A percentile compares a stretch with the other conserved stretches of the same genome.
These are phyloP conservation scores for Ochotona curzoniae DNA, from an alignment of 2,113 vertebrate species.

Conservation along the genomic window DNA sequence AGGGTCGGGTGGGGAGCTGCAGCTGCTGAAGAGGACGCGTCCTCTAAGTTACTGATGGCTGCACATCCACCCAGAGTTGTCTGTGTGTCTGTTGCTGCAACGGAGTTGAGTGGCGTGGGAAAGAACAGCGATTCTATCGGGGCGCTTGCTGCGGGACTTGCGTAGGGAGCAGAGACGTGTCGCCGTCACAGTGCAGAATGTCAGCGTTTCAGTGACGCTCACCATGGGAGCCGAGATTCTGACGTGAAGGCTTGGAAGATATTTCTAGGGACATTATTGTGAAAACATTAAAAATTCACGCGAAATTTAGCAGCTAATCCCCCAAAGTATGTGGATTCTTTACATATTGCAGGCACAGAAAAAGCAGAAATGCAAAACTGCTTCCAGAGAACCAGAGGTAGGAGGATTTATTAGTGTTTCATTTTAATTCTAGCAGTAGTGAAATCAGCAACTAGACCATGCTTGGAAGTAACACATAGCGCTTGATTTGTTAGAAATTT, in stretches of 20 bases:
- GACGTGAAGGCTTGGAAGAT: background rate
- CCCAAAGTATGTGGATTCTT: background rate
- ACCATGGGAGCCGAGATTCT: background rate
- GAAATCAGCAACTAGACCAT: background rate
- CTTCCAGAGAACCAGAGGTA: background rate
- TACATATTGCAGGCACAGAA: background rate
- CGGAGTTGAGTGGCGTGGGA: background rate
- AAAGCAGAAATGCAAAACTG: background rate
- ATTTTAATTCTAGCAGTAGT: background rate
- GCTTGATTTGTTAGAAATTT: background rate
- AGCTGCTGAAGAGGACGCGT: background rate
- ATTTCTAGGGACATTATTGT: background rate
- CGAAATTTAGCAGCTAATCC: background rate
- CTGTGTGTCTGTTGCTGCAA: background rate
- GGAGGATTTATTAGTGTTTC: background rate
- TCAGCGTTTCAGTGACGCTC: background rate
- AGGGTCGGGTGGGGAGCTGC: accelerated
- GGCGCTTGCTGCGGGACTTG: background rate
- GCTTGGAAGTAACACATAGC: background rate
- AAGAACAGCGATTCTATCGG: background rate
- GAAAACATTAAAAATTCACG: background rate
- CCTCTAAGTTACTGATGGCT: background rate
- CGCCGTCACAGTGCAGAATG: background rate
- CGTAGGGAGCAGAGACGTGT: conserved; percentile 18
- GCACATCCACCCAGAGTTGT: conserved; percentile 4